phyloP scores from a whole-genome alignment of 1,140 invertebrate genomes.

The Cyphomyrmex costatus region DNA sequence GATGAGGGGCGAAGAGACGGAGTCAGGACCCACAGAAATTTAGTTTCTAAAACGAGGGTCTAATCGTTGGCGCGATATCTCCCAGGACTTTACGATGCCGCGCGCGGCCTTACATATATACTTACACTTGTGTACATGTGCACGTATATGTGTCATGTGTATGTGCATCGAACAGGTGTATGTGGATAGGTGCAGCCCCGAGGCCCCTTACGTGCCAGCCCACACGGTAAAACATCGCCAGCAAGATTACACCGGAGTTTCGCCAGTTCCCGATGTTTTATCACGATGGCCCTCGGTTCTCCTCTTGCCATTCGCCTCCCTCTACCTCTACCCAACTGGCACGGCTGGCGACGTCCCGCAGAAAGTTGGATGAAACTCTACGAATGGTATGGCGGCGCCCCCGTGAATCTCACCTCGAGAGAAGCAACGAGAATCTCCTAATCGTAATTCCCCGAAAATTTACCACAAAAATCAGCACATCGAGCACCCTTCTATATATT shows the following conservation, averaged over 20 bases:
- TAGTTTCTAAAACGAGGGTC: conserved; percentile 79
- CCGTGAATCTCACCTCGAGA: conserved; percentile 50
- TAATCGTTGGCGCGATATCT: conserved; percentile 78
- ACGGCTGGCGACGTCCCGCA: conserved; percentile 52
- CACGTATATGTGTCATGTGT: background rate
- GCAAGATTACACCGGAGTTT: conserved; percentile 81
- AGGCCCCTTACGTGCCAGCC: conserved; percentile 60
- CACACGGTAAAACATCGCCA: conserved; percentile 77
- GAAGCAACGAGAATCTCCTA: conserved; percentile 28
- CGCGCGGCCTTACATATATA: conserved; percentile 24
- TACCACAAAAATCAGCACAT: conserved; percentile 24
- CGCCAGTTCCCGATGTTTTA: conserved; percentile 81
- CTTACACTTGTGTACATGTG: background rate
- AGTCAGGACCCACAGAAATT: conserved; percentile 69
- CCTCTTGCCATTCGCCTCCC: conserved; percentile 27
- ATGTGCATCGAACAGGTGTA: background rate
- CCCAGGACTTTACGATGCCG: conserved; percentile 75
- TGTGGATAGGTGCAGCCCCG: conserved; percentile 17
- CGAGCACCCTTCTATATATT: background rate
- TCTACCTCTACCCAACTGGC: conserved; percentile 3
- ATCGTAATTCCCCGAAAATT: conserved; percentile 53
- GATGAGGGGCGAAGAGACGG: background rate
- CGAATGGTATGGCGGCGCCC: background rate
- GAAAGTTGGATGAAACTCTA: conserved; percentile 64
- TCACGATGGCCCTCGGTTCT: conserved; percentile 74